Conservation (phyloP, 2,797 vertebrate genomes). For the Smutsia gigantea region DNA sequence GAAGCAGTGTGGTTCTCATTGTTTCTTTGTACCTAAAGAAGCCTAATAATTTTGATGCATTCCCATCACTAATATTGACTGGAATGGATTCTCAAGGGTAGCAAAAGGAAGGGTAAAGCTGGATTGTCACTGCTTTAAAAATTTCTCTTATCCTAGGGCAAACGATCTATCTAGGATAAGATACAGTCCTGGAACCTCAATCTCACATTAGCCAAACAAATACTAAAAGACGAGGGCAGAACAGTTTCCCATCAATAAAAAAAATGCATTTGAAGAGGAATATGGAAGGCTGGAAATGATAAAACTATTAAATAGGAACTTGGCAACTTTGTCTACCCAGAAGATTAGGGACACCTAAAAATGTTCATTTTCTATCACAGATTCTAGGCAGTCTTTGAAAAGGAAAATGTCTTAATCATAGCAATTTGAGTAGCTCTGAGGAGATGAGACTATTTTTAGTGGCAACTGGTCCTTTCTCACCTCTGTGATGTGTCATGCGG, state of each 20-base stretch:
- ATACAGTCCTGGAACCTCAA: background rate
- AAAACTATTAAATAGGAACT: background rate
- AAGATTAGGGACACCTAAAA: background rate
- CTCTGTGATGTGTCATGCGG: background rate
- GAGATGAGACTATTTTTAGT: background rate
- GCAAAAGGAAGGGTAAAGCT: background rate
- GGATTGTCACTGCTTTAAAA: background rate
- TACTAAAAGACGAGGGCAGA: background rate
- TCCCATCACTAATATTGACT: background rate
- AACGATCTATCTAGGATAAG: background rate
- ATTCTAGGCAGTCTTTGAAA: background rate
- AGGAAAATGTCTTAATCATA: background rate
- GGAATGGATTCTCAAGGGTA: background rate
- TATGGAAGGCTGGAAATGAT: background rate
- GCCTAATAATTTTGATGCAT: background rate
- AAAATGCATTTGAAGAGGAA: background rate
- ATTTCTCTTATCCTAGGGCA: background rate
- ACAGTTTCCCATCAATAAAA: background rate
- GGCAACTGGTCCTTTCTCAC: background rate
- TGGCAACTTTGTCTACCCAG: background rate
- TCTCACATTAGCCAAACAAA: background rate
- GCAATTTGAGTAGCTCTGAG: background rate
- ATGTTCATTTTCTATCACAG: background rate
- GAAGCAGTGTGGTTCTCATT: background rate
- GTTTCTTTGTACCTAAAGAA: background rate